phyloP scores from a whole-genome alignment of 2,113 vertebrate genomes.

The Pitta sordida region DNA sequence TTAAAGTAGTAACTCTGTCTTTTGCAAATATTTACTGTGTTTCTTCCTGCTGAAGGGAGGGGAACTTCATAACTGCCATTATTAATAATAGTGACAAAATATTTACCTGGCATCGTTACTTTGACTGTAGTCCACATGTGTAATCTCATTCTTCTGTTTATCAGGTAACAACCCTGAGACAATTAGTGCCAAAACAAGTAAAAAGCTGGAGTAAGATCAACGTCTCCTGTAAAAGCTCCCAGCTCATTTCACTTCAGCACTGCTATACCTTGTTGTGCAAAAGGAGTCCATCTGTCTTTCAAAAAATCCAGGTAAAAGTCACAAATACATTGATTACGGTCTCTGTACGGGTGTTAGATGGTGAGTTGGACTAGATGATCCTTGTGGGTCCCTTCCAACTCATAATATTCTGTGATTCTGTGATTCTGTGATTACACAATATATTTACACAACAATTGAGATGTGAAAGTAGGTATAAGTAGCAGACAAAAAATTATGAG shows the following conservation, averaged over 20 bases:
- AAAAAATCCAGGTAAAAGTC: not conserved
- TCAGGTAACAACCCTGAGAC: not conserved
- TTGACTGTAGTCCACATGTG: not conserved
- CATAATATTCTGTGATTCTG: too few species aligned
- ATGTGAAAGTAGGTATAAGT: not conserved
- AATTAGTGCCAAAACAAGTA: not conserved
- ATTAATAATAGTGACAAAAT: constrained; percentile 7
- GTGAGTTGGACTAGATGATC: too few species aligned
- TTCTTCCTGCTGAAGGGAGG: not conserved
- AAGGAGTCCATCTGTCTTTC: not conserved
- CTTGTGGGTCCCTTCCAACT: too few species aligned
- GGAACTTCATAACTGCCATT: not conserved
- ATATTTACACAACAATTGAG: not conserved
- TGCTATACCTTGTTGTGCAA: not conserved
- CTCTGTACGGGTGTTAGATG: too few species aligned
- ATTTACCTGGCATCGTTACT: constrained; percentile 23
- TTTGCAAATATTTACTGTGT: not conserved
- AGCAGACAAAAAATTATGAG: not conserved
- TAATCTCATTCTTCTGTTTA: constrained; percentile 16
- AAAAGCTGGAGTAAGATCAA: constrained; percentile 1
- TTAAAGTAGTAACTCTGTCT: not conserved
- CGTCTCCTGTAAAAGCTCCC: not conserved
- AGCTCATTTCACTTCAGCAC: not conserved
- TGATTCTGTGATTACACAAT: too few species aligned
- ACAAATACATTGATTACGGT: not conserved